Percentiles rank a stretch among this genome's conserved stretches.
phyloP scores from a whole-genome alignment of 2,888 invertebrate species.

The Polymixis flavicincta region DNA sequence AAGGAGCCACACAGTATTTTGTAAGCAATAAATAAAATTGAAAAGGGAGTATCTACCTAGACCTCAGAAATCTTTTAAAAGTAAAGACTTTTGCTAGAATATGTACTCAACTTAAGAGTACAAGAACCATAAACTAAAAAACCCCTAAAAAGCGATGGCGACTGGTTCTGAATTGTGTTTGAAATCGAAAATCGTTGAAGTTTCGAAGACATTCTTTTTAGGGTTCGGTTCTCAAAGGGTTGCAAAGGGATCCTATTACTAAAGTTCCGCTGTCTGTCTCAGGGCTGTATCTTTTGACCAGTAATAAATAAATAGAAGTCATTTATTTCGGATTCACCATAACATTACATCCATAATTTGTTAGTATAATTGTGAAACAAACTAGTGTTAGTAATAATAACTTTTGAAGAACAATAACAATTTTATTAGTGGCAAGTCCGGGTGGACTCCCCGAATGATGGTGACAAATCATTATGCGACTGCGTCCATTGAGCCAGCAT shows the following conservation, averaged over 20 bases:
- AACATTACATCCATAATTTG: too few relatives aligned
- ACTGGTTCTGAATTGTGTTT: constrained; percentile 15
- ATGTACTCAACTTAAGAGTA: neutral
- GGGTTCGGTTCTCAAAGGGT: too few relatives aligned
- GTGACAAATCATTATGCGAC: too few relatives aligned
- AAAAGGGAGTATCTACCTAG: neutral
- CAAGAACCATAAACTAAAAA: neutral
- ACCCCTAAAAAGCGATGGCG: constrained; percentile 7
- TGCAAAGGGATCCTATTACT: neutral
- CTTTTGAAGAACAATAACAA: too few relatives aligned
- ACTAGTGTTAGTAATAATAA: too few relatives aligned
- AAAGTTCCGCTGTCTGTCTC: neutral
- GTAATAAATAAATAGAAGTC: too few relatives aligned
- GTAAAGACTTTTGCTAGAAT: neutral
- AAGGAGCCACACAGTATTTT: neutral
- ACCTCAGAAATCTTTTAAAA: neutral
- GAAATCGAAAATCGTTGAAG: constrained; percentile 35
- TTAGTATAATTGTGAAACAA: too few relatives aligned
- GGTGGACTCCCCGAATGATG: too few relatives aligned
- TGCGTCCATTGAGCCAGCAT: too few relatives aligned
- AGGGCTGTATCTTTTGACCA: neutral
- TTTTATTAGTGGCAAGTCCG: too few relatives aligned
- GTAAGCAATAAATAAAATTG: neutral
- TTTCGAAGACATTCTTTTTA: too few relatives aligned
- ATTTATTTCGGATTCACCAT: too few relatives aligned